Conservation (phyloP, 2,113 vertebrate species). For the Eptatretus burgeri region DNA sequence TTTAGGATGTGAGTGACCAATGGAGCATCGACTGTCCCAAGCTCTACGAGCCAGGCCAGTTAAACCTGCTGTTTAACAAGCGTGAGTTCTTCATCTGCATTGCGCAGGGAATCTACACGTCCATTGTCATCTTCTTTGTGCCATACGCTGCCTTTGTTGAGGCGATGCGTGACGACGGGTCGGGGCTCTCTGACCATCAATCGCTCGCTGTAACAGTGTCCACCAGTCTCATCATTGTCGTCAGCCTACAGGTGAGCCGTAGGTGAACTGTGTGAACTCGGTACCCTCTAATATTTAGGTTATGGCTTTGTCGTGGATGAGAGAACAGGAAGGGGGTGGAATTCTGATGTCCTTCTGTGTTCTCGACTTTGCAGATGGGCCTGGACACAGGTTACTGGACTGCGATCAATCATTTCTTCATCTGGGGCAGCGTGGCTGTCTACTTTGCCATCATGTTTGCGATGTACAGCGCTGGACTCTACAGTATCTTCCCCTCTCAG, state of each 20-base stretch:
- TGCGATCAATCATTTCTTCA: constrained; percentile 66
- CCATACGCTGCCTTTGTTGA: constrained; percentile 35
- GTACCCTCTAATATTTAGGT: too few relatives aligned
- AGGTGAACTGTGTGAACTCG: too few relatives aligned
- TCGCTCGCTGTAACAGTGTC: constrained; percentile 69
- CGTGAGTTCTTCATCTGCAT: constrained; percentile 89
- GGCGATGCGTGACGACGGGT: constrained; percentile 32
- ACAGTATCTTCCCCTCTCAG: constrained; percentile 58
- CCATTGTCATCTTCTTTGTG: constrained; percentile 60
- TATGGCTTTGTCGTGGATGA: too few relatives aligned
- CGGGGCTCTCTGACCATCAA: constrained; percentile 61
- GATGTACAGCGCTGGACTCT: constrained; percentile 57
- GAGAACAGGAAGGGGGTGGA: neutral
- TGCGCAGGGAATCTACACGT: constrained; percentile 70
- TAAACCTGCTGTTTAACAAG: constrained; percentile 92
- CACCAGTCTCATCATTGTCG: constrained; percentile 58
- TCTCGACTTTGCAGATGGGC: constrained; percentile 25
- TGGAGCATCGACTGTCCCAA: constrained; percentile 71
- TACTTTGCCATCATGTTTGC: constrained; percentile 60
- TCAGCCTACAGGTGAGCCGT: constrained; percentile 50
- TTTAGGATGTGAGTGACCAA: constrained; percentile 55
- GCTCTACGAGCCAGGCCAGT: constrained; percentile 62
- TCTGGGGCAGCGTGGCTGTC: constrained; percentile 54
- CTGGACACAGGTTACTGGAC: constrained; percentile 83
- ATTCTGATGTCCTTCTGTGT: neutral